phyloP scores from a whole-genome alignment of 2,113 vertebrate species.

The Australoheros scitulus region DNA sequence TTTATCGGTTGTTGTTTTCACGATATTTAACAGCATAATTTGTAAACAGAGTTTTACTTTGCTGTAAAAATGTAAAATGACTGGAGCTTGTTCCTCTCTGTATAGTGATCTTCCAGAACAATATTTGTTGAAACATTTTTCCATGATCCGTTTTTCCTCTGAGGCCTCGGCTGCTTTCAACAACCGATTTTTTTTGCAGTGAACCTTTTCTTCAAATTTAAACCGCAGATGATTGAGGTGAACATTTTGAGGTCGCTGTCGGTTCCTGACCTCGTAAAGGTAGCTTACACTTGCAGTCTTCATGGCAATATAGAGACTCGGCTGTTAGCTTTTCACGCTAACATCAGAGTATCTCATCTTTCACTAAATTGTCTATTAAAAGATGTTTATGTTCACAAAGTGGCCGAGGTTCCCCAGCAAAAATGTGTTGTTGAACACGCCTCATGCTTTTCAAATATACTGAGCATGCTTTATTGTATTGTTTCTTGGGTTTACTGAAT shows the following conservation, averaged over 20 bases:
- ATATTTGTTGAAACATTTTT: slow-evolving; percentile 16
- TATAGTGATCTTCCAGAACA: slow-evolving; percentile 53
- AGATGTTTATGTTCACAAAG: background rate
- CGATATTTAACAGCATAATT: slow-evolving; percentile 2
- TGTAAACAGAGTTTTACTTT: slow-evolving; percentile 21
- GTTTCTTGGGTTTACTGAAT: slow-evolving; percentile 54
- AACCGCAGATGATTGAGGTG: background rate
- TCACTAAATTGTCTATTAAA: background rate
- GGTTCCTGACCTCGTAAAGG: background rate
- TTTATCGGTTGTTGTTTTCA: slow-evolving; percentile 36
- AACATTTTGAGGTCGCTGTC: background rate
- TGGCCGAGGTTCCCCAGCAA: slow-evolving; percentile 29
- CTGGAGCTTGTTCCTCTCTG: slow-evolving; percentile 35
- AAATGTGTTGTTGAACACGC: slow-evolving; percentile 40
- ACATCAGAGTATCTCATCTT: slow-evolving; percentile 11
- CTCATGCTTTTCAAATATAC: slow-evolving; percentile 5
- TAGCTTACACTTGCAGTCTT: background rate
- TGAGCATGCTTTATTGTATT: slow-evolving; percentile 62
- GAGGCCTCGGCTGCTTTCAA: slow-evolving; percentile 41
- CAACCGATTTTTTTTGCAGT: slow-evolving; percentile 6
- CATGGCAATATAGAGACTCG: background rate
- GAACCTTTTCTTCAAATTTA: background rate
- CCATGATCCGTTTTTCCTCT: slow-evolving; percentile 22
- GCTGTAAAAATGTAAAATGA: slow-evolving; percentile 46
- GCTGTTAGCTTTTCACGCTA: slow-evolving; percentile 5